Evolutionary conservation across 2,113 vertebrate species (phyloP).

Genomic region (Syngnathus scovelli): DNA sequence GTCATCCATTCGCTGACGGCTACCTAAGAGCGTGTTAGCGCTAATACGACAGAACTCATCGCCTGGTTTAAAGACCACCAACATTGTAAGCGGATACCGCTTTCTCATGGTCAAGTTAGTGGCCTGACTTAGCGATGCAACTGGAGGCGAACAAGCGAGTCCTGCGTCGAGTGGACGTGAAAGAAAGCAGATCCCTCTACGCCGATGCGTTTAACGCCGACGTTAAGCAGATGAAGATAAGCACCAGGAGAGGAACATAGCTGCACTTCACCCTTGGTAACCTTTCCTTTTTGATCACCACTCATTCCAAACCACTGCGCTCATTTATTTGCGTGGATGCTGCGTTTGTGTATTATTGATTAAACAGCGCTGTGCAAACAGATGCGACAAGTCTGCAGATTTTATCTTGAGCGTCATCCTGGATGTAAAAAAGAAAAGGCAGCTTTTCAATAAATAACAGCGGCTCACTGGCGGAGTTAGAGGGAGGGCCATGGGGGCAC

Average conservation of each 20-base stretch:
- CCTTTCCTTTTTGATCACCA: background rate
- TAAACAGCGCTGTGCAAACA: background rate
- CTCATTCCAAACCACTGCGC: background rate
- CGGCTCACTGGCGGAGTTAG: too few species aligned
- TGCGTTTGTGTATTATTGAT: background rate
- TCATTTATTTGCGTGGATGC: background rate
- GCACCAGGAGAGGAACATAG: constrained; percentile 34
- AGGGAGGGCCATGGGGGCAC: too few species aligned
- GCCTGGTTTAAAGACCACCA: background rate
- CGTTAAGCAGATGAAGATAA: constrained; percentile 36
- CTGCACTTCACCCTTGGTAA: background rate
- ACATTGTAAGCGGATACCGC: constrained; percentile 2
- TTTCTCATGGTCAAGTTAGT: background rate
- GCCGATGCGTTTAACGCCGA: constrained; percentile 40
- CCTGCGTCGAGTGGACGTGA: constrained; percentile 41
- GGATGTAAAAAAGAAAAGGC: background rate
- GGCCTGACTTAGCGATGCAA: constrained; percentile 15
- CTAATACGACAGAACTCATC: background rate
- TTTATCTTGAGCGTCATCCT: too few species aligned
- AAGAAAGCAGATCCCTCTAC: constrained; percentile 53
- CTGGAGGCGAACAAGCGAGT: constrained; percentile 8
- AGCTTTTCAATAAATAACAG: background rate
- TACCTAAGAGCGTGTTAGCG: background rate
- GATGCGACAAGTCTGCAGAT: too few species aligned
- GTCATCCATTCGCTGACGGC: background rate